Base-by-base conservation (phyloP, 1,140 invertebrate genomes). In the Hylyphantes graminicola region DNA sequence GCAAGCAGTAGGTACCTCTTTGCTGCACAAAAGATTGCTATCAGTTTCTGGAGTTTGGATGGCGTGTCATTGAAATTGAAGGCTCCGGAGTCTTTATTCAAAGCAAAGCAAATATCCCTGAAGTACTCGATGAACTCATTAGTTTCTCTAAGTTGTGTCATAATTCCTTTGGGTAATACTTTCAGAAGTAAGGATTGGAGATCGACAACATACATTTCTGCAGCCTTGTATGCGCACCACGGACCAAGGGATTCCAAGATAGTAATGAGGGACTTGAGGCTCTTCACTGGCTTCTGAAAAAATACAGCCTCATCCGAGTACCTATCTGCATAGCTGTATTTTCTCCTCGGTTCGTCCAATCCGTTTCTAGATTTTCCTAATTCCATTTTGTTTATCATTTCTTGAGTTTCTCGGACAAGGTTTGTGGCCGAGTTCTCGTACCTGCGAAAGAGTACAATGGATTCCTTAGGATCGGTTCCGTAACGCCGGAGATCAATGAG, bases 401-500 rank as follows among this genome's bases (percentile, higher is more conserved):
- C 19, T 67, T 0, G 2, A 53, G 12, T 55, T 59, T 70, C 54
- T 11, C 53, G 12, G 9, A 21, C 59, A 57, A 70, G 35, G 50
- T 70, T 6, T 12, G 8, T 2, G 15, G 21, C 35, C 17, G 7
- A 9, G 1, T 54, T 35, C 35, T 19, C 67, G 55, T 51, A 85
- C 6, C 0, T 53, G 8, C 51, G 6, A 84, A 73, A 86, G 7
- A 53, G 3, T 12, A 78, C 12, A 53, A 84, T n/a, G 59, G 8
- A 89, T 59, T 92, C 90, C 79, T 88, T 88, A 5, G 91, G 90
- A 19, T 88, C 88, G n/a, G 90, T 90, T 10, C 89, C 87, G 87
- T 91, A 94, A 88, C 93, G 91, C 88, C 95, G 91, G 86, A 94
- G 91, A 10, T 94, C 94, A 51, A 95, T 92, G 85, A 96, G 93